phyloP scores from a whole-genome alignment of 2,113 vertebrate species.

The Romanogobio albipinnatus region DNA sequence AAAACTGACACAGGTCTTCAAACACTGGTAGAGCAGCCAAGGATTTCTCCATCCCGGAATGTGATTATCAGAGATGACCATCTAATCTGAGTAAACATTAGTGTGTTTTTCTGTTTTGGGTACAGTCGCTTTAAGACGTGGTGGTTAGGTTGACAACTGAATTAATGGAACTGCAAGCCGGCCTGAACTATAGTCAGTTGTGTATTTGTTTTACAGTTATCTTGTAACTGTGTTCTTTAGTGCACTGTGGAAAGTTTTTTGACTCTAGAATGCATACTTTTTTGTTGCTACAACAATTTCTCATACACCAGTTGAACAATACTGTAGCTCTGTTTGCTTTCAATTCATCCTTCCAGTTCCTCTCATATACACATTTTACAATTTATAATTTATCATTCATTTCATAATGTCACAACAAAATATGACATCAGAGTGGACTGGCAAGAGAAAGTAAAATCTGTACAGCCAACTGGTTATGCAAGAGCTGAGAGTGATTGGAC shows the following conservation, averaged over 20 bases:
- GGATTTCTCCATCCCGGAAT: not conserved
- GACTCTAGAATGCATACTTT: not conserved
- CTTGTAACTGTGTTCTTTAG: not conserved
- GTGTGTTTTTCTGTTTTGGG: not conserved
- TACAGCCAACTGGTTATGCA: constrained; percentile 36
- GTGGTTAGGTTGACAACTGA: not conserved
- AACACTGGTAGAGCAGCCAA: not conserved
- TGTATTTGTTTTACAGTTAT: not conserved
- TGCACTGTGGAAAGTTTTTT: not conserved
- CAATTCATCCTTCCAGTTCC: not conserved
- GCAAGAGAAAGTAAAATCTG: not conserved
- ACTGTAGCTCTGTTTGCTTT: not conserved
- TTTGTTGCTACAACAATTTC: not conserved
- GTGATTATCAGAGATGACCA: constrained; percentile 9
- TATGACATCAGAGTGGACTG: constrained; percentile 34
- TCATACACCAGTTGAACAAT: not conserved
- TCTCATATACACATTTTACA: not conserved
- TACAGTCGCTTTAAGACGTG: not conserved
- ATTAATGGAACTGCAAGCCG: not conserved
- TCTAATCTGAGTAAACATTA: not conserved
- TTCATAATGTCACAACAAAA: not conserved
- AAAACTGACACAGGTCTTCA: not conserved
- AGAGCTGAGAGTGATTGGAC: constrained; percentile 20
- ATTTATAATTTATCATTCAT: not conserved
- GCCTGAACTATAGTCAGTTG: not conserved